Base-by-base conservation (phyloP, 2,888 invertebrate species). In the Sclerodermus sp. region DNA sequence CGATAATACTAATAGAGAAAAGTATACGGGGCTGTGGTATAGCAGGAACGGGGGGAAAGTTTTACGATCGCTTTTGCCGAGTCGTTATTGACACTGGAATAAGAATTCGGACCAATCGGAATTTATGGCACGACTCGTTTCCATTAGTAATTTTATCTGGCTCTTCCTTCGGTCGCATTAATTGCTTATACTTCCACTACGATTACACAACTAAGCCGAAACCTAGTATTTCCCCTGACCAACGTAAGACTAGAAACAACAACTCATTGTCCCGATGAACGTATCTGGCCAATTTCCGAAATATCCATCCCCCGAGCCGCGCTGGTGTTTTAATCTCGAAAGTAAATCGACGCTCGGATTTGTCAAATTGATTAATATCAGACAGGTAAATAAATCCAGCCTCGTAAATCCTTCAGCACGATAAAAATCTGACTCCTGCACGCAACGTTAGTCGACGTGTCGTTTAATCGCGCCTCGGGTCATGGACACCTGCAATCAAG, bases 21-120 rank as follows among this genome's bases (percentile, higher is more conserved):
- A 47, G 45, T 48, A 32, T 47, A 13, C 15, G n/a, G 1, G 16
- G 14, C 30, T 13, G 34, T 32, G 2, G 15, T 15, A 16, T 41
- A 30, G 30, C 42, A 12, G 12, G 12, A 14, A 32, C 31, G 34
- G 43, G 36, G 47, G 42, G 48, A 53, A 51, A 60, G 46, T 57
- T 66, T 64, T 61, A 66, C 52, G 63, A 49, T 43, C 42, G 39
- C 40, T 54, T 67, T 62, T 62, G 64, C 65, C 53, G 56, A 37
- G 48, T 41, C 52, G 55, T 64, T 66, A 66, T 66, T 62, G 64
- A 64, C 60, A 57, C 46, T 46, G 47, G 49, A 58, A 60, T 64
- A 59, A 49, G 59, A 65, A 62, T 55, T 60, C 55, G 56, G 34
- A 34, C 48, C 50, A 38, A 41, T 52, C 55, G 61, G 60, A 64